Percentiles rank a stretch among this genome's conserved stretches.
Conservation (phyloP, 2,797 vertebrate species). For the Molossus alvarezi region DNA sequence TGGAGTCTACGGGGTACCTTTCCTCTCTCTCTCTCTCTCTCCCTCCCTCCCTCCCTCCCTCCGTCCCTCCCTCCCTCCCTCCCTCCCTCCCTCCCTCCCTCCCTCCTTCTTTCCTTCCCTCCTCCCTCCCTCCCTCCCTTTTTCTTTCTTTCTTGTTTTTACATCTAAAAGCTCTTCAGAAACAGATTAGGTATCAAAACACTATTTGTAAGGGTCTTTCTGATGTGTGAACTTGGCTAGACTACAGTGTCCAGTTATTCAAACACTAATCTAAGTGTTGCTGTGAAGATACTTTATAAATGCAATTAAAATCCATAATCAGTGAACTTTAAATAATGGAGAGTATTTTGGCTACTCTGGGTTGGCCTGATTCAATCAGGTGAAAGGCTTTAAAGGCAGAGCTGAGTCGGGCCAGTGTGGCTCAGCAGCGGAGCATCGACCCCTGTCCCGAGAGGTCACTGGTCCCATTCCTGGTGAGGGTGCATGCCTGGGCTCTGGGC, state of each 20-base stretch:
- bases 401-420: neutral
- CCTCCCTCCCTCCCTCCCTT: neutral
- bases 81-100: no score
- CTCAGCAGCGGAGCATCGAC: no score
- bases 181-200: neutral
- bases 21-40: neutral
- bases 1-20: neutral
- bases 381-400: neutral
- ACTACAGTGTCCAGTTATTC: neutral
- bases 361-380: neutral
- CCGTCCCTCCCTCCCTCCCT: no score
- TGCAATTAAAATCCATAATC: neutral
- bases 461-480: no score
- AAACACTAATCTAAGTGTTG: neutral
- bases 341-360: neutral
- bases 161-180: neutral
- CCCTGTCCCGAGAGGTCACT: no score
- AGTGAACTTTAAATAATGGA: neutral
- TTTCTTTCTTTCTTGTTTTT: neutral
- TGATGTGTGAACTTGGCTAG: neutral
- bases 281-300: constrained; percentile 31
- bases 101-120: no score
- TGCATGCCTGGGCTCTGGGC: no score
- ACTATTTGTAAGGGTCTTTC: neutral
- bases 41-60: no score